Base-by-base conservation (phyloP, 2,888 invertebrate species). In the Altica lythri region DNA sequence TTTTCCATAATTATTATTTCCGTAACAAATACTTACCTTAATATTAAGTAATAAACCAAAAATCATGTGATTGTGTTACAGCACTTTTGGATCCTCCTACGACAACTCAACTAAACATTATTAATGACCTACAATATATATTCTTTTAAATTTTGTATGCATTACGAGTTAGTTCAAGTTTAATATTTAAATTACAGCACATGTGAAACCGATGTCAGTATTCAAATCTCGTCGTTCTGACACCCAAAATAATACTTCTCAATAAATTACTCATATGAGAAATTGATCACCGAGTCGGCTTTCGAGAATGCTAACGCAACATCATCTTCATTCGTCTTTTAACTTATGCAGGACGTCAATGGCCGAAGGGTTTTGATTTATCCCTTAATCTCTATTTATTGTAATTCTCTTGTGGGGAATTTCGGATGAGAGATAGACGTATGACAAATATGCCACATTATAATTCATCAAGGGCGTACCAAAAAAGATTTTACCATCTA, bases 341-440 rank as follows among this genome's bases (percentile, higher is more conserved):
- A 38, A 53, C 55, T 58, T 49, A 59, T 59, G 51, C 54, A 42
- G 19, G 17, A 45, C 54, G 51, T 59, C 59, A 59, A 56, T 59
- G 53, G 51, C 44, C 50, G 38, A 34, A 42, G 53, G 44, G 48
- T 47, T 61, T 62, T 70, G 68, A 69, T 69, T 68, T 68, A 69
- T 69, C 62, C 64, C 64, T 62, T 62, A 65, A 68, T 68, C 61
- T 62, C 58, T 66, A 66, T 68, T n/a, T 67, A 65, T 66, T 51
- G 47, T 59, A 53, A 61, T 61, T 58, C 57, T 59, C 61, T 59
- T 64, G 59, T 59, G 64, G 63, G 63, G 65, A 64, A 64, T 65
- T 65, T 53, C 13, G 49, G 53, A 59, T 53, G 53, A 32, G 47
- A 53, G 57, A 57, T 44, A 42, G 60, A 48, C 53, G 57, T 57